A percentile compares a stretch with the other conserved stretches of the same genome.
These are phyloP conservation scores for Chamaetylas fuelleborni DNA, from an alignment of 2,113 vertebrate species.

Conservation along the genomic window DNA sequence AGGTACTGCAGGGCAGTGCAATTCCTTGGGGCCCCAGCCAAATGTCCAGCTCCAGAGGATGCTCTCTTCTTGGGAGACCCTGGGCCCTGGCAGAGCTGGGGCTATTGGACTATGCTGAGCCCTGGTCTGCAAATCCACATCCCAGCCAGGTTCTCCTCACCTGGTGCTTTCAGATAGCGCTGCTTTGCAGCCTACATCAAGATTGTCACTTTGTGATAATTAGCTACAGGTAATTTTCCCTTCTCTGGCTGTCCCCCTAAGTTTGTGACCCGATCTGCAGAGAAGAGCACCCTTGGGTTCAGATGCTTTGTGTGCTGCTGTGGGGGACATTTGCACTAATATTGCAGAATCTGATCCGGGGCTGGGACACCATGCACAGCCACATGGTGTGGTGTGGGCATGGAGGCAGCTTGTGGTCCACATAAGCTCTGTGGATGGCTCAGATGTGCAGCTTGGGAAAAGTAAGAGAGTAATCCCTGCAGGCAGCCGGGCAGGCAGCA, in stretches of 20 bases:
- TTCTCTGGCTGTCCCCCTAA: background rate
- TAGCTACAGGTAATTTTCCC: background rate
- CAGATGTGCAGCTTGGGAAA: background rate
- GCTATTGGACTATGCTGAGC: accelerated
- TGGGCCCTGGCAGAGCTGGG: background rate
- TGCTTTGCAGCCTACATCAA: background rate
- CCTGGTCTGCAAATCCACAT: accelerated
- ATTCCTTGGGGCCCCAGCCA: accelerated
- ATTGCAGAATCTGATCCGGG: background rate
- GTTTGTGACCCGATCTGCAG: background rate
- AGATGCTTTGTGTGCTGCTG: background rate
- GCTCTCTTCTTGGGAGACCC: background rate
- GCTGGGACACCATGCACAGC: background rate
- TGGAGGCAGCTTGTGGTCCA: background rate
- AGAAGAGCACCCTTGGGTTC: background rate
- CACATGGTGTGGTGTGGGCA: accelerated
- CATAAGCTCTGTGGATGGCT: background rate
- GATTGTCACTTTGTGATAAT: background rate
- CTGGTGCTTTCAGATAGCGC: background rate
- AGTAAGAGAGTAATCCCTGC: background rate
- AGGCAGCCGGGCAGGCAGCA: accelerated
- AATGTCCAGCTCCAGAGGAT: background rate
- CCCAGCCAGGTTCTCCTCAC: accelerated
- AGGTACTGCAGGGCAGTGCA: background rate
- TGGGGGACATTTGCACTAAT: background rate